phyloP scores from a whole-genome alignment of 2,113 vertebrate species.

The Leuciscus idus region DNA sequence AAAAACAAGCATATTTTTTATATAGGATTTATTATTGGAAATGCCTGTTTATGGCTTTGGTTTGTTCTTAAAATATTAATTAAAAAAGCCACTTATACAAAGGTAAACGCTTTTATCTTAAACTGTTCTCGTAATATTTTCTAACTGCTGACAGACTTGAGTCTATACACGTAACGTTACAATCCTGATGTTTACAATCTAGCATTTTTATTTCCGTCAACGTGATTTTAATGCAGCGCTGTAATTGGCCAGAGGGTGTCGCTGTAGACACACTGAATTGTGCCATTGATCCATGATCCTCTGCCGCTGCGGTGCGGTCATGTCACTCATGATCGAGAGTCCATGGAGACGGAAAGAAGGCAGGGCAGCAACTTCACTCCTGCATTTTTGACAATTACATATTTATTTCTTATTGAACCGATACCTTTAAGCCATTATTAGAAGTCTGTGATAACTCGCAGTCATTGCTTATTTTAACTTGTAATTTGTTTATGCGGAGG shows the following conservation, averaged over 20 bases:
- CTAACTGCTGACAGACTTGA: not conserved
- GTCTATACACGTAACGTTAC: no score
- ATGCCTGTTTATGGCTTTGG: not conserved
- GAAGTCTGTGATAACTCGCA: not conserved
- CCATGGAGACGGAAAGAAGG: slow-evolving; percentile 54
- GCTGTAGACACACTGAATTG: not conserved
- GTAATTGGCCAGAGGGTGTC: slow-evolving; percentile 50
- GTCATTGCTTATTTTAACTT: not conserved
- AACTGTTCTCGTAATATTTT: not conserved
- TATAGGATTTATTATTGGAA: not conserved
- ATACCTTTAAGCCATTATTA: not conserved
- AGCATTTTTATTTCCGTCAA: not conserved
- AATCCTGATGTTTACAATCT: not conserved
- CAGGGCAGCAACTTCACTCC: slow-evolving; percentile 45
- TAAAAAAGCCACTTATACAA: not conserved
- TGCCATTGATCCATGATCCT: slow-evolving; percentile 8
- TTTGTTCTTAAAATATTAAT: not conserved
- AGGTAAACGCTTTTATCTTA: not conserved
- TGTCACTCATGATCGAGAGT: slow-evolving; percentile 46
- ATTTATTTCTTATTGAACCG: not conserved
- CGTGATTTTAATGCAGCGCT: not conserved
- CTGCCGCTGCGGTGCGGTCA: slow-evolving; percentile 37
- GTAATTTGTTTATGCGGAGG: not conserved
- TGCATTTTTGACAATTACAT: not conserved
- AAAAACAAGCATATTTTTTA: not conserved